A percentile compares a stretch with the other conserved stretches of the same genome.
Conservation (phyloP, 2,888 invertebrate species). For the Drosophila lacicola region DNA sequence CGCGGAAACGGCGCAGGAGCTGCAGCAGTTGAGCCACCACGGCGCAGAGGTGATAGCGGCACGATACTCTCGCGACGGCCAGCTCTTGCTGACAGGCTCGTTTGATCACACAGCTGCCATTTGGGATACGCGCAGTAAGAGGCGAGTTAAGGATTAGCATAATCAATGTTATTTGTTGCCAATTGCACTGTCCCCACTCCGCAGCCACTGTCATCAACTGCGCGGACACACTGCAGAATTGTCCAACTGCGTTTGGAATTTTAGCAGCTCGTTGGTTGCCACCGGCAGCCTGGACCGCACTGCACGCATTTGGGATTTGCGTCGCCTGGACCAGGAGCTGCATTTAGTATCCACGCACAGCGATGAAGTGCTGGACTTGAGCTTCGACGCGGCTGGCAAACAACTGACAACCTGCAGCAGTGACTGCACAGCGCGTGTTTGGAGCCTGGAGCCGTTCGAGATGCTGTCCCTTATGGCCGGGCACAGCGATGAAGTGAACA, state of each 20-base stretch:
- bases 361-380: constrained; percentile 91
- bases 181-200: neutral
- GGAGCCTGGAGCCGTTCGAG: constrained; percentile 82
- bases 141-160: constrained; percentile 83
- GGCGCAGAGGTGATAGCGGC: constrained; percentile 91
- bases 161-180: neutral
- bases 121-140: constrained; percentile 90
- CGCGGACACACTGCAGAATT: constrained; percentile 89
- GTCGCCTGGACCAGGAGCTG: constrained; percentile 86
- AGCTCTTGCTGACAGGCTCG: constrained; percentile 90
- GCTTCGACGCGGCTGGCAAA: constrained; percentile 91
- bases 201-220: constrained; percentile 87
- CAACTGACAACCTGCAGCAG: constrained; percentile 91
- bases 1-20: constrained; percentile 88
- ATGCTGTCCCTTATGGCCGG: constrained; percentile 87
- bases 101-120: constrained; percentile 91
- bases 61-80: constrained; percentile 89
- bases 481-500: constrained; percentile 89
- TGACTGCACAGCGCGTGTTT: constrained; percentile 91
- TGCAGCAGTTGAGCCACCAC: constrained; percentile 88
- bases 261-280: constrained; percentile 88
- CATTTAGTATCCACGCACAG: constrained; percentile 88
- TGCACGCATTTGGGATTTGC: constrained; percentile 89
- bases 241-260: constrained; percentile 90
- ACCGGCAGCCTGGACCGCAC: constrained; percentile 90